phyloP scores from a whole-genome alignment of 2,888 invertebrate genomes.

The Pollenia griseotomentosa region DNA sequence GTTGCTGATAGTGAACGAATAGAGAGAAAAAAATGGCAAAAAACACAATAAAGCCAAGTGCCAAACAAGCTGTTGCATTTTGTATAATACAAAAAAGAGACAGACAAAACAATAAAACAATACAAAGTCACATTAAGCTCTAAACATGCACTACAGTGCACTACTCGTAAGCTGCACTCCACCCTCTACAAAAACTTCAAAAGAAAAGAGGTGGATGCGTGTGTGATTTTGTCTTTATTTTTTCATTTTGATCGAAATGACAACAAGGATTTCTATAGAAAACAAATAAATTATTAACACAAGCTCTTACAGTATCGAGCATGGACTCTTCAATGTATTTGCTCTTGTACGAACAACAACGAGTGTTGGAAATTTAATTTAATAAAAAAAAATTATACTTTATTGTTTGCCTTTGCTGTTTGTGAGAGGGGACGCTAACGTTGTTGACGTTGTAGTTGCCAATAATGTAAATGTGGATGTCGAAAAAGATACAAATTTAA shows the following conservation, averaged over 20 bases:
- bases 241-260: conserved; percentile 41
- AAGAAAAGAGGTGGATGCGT: neutral
- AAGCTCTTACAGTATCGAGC: neutral
- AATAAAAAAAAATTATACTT: conserved; percentile 18
- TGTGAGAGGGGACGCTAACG: neutral
- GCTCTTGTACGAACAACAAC: conserved; percentile 3
- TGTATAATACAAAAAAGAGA: neutral
- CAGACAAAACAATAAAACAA: conserved; percentile 30
- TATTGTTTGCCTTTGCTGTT: conserved; percentile 19
- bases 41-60: conserved; percentile 36
- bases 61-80: conserved; percentile 56
- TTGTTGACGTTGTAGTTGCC: conserved; percentile 3
- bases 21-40: conserved; percentile 13
- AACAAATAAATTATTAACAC: conserved; percentile 48
- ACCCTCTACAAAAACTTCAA: conserved; percentile 28
- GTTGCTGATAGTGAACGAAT: neutral
- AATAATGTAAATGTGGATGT: neutral
- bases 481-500: conserved; percentile 47
- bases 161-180: conserved; percentile 11
- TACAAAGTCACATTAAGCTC: conserved; percentile 30
- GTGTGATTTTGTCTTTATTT: neutral
- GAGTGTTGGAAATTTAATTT: conserved; percentile 52
- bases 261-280: conserved; percentile 43
- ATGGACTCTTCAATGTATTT: neutral
- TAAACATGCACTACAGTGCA: conserved; percentile 19